These are phyloP conservation scores for Laticauda laticaudata DNA, from an alignment of 2,113 vertebrate species.

Conservation along the genomic window DNA sequence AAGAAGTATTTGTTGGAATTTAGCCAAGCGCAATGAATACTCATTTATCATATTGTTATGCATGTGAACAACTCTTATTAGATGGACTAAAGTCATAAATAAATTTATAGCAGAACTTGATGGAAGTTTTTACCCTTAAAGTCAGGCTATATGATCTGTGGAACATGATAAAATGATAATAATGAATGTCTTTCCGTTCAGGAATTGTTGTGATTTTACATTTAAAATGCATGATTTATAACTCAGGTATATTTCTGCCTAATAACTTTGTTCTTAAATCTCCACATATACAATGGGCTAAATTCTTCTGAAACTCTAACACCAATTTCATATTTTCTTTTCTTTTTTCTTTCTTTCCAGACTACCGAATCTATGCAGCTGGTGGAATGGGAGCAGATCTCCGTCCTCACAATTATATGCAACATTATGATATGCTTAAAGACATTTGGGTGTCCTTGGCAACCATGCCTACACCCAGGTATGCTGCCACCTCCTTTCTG, in stretches of 20 bases:
- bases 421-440: conserved; percentile 94
- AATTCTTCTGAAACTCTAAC: not conserved
- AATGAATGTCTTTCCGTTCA: not conserved
- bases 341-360: conserved; percentile 59
- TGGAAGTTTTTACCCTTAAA: not conserved
- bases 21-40: not conserved
- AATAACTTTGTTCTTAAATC: not conserved
- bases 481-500: conserved; percentile 85
- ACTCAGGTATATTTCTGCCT: not conserved
- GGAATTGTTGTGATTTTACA: not conserved
- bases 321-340: not conserved
- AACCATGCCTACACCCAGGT: conserved; percentile 90
- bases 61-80: not conserved
- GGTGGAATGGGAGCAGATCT: conserved; percentile 95
- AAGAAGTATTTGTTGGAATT: not conserved
- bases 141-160: not conserved
- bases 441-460: conserved; percentile 94
- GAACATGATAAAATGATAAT: not conserved
- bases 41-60: not conserved
- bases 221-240: not conserved
- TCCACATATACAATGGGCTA: not conserved
- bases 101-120: not conserved
- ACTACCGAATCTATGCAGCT: conserved; percentile 85
- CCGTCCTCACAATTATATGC: conserved; percentile 86
- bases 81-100: not conserved